Evolutionary conservation across 2,888 invertebrate species (phyloP).

Genomic region (Lasioglossum villosulum): DNA sequence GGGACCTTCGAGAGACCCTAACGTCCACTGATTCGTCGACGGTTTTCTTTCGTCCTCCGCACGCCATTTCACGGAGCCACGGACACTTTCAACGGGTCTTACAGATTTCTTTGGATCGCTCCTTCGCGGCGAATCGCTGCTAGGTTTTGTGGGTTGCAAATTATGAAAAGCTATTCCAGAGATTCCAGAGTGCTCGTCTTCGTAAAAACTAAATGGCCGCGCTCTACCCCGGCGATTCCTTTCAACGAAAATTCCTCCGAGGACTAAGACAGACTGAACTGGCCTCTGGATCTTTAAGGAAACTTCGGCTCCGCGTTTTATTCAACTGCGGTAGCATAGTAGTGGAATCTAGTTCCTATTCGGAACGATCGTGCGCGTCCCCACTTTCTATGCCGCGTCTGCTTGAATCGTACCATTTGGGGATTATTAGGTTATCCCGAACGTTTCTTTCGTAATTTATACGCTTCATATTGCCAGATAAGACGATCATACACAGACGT

Average conservation of each 20-base stretch:
- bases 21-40: slow-evolving; percentile 46
- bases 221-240: background rate
- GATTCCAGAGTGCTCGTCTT: background rate
- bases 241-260: background rate
- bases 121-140: background rate
- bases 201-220: background rate
- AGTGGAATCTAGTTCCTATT: background rate
- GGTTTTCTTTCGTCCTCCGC: background rate
- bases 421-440: background rate
- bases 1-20: slow-evolving; percentile 65
- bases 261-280: background rate
- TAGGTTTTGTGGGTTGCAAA: background rate
- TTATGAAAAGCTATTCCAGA: background rate
- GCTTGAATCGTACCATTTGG: background rate
- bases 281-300: background rate
- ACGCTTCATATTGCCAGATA: background rate
- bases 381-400: background rate
- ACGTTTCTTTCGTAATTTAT: background rate
- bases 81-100: too few relatives aligned
- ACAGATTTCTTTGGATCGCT: background rate
- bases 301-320: background rate
- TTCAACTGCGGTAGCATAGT: background rate
- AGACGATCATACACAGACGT: background rate
- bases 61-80: too few relatives aligned
- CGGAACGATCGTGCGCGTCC: background rate